Evolutionary conservation across 2,888 invertebrate species (phyloP), one percentile per base, ranked within the genome.

Genomic region (Dryobota labecula): DNA sequence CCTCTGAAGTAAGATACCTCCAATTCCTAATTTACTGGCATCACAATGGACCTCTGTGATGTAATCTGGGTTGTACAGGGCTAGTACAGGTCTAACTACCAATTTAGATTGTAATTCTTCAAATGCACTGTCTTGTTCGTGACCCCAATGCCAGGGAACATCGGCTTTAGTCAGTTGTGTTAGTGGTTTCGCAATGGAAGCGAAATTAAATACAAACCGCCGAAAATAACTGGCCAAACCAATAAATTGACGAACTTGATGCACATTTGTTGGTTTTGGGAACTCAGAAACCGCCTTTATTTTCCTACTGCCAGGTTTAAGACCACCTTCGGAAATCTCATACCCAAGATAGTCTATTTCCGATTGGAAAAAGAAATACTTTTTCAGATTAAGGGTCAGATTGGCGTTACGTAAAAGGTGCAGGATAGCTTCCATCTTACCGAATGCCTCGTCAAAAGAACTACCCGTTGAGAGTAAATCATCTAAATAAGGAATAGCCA

Each of bases 31-130:
- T 43, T 70, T 72, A 30, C 82, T 84, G 13, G 84, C 84, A 73
- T 85, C 84, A 8, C 76, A 73, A 69, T 83, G 80, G n/a, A 86
- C 41, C 63, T 75, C 83, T n/a, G 82, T 82, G 83, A 5, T n/a
- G 15, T 54, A 8, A 8, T 62, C 27, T 38, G 69, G 62, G n/a
- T 62, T 43, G 18, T 63, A 70, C 5, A 70, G 11, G 3, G 69
- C 63, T 18, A 70, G 27, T 4, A 70, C 38, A 9, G 71, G 65
- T 60, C 18, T 57, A 24, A 49, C 49, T 49, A 49, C 49, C 24
- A 49, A n/a, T 24, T n/a, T 49, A 24, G 49, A 49, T 64, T 43
- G 58, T 24, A 70, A n/a, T 0, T 45, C 30, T 24, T 47, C 8
- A 51, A 64, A 70, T 20, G 63, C 70, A 8, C 11, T 27, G 0